These are phyloP conservation scores for Mythimna lalbum DNA, from an alignment of 2,888 invertebrate species.

Conservation along the genomic window DNA sequence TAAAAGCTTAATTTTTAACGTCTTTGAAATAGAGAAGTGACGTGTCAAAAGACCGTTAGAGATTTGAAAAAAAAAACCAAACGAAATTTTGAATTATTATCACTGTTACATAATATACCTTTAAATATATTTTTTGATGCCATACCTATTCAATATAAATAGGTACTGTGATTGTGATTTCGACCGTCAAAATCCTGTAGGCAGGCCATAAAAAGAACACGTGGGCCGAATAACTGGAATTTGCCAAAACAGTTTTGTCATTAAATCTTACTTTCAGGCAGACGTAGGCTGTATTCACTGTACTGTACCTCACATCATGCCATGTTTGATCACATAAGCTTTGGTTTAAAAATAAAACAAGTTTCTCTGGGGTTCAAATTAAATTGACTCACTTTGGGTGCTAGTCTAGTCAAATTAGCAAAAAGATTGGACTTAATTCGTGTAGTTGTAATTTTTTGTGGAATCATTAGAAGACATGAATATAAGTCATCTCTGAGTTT, in stretches of 20 bases:
- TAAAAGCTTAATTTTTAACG: constrained; percentile 69
- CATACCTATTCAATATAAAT: neutral
- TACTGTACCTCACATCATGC: constrained; percentile 36
- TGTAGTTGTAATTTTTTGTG: too few relatives aligned
- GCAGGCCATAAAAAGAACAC: constrained; percentile 50
- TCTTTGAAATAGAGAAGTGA: constrained; percentile 56
- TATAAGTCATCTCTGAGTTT: too few relatives aligned
- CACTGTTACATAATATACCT: neutral
- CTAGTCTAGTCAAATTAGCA: too few relatives aligned
- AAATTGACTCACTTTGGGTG: neutral
- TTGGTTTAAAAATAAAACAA: constrained; percentile 17
- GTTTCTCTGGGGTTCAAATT: constrained; percentile 1
- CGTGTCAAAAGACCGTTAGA: constrained; percentile 36
- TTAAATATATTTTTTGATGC: too few relatives aligned
- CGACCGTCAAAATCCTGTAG: constrained; percentile 24
- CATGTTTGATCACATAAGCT: constrained; percentile 42
- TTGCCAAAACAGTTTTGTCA: constrained; percentile 59
- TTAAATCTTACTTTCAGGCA: constrained; percentile 48
- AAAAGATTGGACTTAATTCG: too few relatives aligned
- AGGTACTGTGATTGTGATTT: constrained; percentile 1
- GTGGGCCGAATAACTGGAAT: constrained; percentile 60
- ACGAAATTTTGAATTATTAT: neutral
- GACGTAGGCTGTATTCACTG: constrained; percentile 58
- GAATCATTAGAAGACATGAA: too few relatives aligned
- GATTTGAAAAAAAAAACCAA: constrained; percentile 7